Conservation (phyloP, 2,888 invertebrate genomes). For the Poecilus cupreus region DNA sequence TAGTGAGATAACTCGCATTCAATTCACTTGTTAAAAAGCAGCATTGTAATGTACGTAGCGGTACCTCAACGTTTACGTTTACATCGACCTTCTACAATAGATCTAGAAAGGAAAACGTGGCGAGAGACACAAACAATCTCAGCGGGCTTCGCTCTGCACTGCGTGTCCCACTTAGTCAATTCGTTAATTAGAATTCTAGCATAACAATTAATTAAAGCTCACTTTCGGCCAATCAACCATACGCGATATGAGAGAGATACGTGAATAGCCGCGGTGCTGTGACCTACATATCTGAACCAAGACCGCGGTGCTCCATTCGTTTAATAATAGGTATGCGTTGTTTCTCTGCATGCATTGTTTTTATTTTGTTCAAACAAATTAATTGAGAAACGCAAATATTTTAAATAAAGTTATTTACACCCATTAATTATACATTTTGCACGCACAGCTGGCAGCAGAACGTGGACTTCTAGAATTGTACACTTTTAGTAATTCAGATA, state of each 20-base stretch:
- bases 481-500: too few species aligned
- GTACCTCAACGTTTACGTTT: background rate
- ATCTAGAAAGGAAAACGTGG: slow-evolving; percentile 24
- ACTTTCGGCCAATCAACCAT: slow-evolving; percentile 47
- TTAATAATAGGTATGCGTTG: background rate
- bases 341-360: background rate
- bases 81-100: slow-evolving; percentile 24
- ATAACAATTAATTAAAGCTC: slow-evolving; percentile 50
- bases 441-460: too few species aligned
- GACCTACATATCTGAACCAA: background rate
- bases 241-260: background rate
- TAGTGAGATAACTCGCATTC: background rate
- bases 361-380: background rate
- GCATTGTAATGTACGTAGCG: background rate
- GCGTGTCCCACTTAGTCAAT: slow-evolving; percentile 51
- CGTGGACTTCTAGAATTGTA: too few species aligned
- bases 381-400: background rate
- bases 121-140: slow-evolving; percentile 14
- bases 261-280: background rate
- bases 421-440: background rate
- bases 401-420: background rate
- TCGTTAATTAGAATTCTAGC: slow-evolving; percentile 50
- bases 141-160: slow-evolving; percentile 4
- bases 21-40: background rate
- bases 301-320: background rate